A percentile compares a stretch with the other conserved stretches of the same genome.
These are phyloP conservation scores for Machaerirhynchus nigripectus DNA, from an alignment of 2,113 vertebrate genomes.

Conservation along the genomic window DNA sequence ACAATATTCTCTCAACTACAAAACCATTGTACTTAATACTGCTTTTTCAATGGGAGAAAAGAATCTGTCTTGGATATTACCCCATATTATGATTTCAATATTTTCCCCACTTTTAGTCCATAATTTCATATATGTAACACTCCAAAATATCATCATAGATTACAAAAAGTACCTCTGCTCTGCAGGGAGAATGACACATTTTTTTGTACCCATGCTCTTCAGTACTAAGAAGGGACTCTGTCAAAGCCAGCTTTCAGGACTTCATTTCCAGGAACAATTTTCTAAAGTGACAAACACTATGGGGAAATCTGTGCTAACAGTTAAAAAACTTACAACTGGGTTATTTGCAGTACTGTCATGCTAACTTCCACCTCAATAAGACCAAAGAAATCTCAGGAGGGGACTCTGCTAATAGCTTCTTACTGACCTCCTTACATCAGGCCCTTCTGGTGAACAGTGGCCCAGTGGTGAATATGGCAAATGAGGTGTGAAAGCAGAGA, in stretches of 20 bases:
- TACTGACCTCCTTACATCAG: conserved; percentile 73
- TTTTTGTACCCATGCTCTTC: conserved; percentile 56
- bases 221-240: conserved; percentile 48
- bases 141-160: conserved; percentile 17
- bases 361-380: conserved; percentile 82
- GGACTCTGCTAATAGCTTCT: conserved; percentile 80
- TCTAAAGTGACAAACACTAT: conserved; percentile 80
- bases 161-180: conserved; percentile 24
- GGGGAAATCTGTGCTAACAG: conserved; percentile 81
- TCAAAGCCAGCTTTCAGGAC: conserved; percentile 68
- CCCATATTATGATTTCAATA: neutral
- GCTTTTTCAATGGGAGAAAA: neutral
- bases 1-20: neutral
- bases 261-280: conserved; percentile 79
- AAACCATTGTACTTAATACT: neutral
- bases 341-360: conserved; percentile 83
- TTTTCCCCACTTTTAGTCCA: neutral
- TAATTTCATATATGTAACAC: neutral
- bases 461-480: conserved; percentile 75
- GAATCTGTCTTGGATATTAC: neutral
- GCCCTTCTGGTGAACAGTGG: conserved; percentile 68
- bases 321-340: conserved; percentile 71
- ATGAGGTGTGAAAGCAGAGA: conserved; percentile 79
- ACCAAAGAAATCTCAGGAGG: conserved; percentile 77
- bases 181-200: conserved; percentile 26